Conservation (phyloP, 2,113 vertebrate species). For the Fregetta grallaria region DNA sequence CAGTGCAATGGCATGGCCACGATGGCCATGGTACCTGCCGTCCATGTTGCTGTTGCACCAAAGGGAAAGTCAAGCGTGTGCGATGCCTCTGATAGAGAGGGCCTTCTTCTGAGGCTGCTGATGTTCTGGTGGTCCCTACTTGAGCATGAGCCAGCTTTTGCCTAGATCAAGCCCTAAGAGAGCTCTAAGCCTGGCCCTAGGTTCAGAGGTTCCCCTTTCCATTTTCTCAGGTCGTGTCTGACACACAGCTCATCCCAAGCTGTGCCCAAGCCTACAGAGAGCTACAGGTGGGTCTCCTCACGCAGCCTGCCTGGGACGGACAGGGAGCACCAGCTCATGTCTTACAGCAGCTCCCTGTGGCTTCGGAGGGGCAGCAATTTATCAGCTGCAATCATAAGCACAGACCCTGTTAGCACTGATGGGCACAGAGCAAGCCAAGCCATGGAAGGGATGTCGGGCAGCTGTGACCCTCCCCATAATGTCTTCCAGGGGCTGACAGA, state of each 20-base stretch:
- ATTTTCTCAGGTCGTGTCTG: background rate
- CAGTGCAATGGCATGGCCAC: background rate
- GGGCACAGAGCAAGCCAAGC: background rate
- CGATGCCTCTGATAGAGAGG: background rate
- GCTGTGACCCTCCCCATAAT: background rate
- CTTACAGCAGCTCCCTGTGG: background rate
- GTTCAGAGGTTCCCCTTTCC: background rate
- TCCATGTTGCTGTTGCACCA: accelerated
- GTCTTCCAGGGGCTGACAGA: background rate
- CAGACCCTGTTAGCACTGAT: background rate
- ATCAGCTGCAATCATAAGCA: background rate
- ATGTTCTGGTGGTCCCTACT: background rate
- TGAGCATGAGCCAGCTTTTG: background rate
- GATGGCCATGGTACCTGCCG: accelerated
- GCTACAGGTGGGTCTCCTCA: background rate
- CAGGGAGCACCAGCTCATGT: accelerated
- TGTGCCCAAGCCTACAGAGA: background rate
- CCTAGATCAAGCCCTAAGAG: background rate
- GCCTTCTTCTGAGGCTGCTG: background rate
- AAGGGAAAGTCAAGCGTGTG: accelerated
- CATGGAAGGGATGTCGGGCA: background rate
- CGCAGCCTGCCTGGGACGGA: background rate
- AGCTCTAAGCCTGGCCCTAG: background rate
- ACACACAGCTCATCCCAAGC: background rate
- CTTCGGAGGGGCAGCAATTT: background rate